A percentile compares a stretch with the other conserved stretches of the same genome.
Conservation (phyloP, 2,888 invertebrate genomes). For the Rhagonycha fulva region DNA sequence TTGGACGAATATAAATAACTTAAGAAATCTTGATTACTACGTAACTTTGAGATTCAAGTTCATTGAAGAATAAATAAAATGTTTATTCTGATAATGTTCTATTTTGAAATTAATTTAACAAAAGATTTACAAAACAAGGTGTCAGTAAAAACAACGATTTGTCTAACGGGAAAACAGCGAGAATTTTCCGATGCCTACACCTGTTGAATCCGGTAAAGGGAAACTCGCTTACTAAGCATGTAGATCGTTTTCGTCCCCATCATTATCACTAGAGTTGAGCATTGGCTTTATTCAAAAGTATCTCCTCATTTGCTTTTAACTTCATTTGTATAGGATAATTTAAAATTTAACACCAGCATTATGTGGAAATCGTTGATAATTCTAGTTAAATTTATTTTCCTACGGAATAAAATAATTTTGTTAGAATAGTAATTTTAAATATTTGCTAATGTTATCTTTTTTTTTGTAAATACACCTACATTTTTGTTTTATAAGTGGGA, state of each 20-base stretch:
- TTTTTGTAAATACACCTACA: not conserved
- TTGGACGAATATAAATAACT: not conserved
- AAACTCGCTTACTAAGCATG: slow-evolving; percentile 30
- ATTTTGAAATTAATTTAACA: not conserved
- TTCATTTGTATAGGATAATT: not conserved
- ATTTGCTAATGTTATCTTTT: not conserved
- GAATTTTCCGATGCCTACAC: slow-evolving; percentile 28
- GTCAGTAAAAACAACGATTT: slow-evolving; percentile 25
- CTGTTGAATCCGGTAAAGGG: slow-evolving; percentile 33
- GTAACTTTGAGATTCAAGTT: not conserved
- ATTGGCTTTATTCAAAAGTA: slow-evolving; percentile 4
- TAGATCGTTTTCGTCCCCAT: slow-evolving; percentile 33
- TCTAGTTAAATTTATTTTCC: not conserved
- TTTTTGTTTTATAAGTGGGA: not conserved
- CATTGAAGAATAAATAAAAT: not conserved
- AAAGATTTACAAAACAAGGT: slow-evolving; percentile 23
- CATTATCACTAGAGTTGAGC: slow-evolving; percentile 20
- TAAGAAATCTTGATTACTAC: not conserved
- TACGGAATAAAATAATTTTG: not conserved
- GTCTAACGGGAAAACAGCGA: slow-evolving; percentile 26
- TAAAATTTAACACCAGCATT: not conserved
- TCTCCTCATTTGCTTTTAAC: not conserved
- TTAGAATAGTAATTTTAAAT: not conserved
- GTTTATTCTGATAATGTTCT: not conserved
- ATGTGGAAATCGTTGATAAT: not conserved